Percentiles rank a stretch among this genome's conserved stretches.
These are phyloP conservation scores for Dyspetes luteomarginatus DNA, from an alignment of 2,888 invertebrate species.

Conservation along the genomic window DNA sequence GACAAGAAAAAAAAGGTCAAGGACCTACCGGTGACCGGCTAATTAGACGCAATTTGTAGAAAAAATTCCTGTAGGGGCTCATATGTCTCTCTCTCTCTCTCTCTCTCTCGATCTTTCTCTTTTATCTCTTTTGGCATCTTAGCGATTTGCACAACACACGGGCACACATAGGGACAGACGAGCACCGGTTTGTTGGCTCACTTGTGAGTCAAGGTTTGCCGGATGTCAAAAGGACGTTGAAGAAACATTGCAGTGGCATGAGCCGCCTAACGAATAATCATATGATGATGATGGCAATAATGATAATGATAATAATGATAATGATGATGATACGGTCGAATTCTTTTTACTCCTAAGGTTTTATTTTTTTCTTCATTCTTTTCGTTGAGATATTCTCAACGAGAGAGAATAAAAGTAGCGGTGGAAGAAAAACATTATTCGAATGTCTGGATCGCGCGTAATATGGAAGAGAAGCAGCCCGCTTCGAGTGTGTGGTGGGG, in stretches of 20 bases:
- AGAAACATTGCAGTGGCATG: background rate
- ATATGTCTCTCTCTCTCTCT: background rate
- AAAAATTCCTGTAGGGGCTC: background rate
- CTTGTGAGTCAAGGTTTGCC: slow-evolving; percentile 61
- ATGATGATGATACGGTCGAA: slow-evolving; percentile 21
- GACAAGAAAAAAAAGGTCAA: slow-evolving; percentile 46
- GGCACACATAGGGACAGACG: too few relatives aligned
- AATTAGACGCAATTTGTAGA: slow-evolving; percentile 45
- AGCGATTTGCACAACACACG: slow-evolving; percentile 49
- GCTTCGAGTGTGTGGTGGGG: slow-evolving; percentile 6
- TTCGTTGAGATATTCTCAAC: background rate
- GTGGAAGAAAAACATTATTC: background rate
- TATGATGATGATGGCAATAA: slow-evolving; percentile 20
- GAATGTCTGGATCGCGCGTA: slow-evolving; percentile 13
- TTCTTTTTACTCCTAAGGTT: too few relatives aligned
- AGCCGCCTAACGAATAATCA: background rate
- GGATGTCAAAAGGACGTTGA: slow-evolving; percentile 44
- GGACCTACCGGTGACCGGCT: slow-evolving; percentile 53
- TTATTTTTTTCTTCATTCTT: background rate
- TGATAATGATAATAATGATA: slow-evolving; percentile 23
- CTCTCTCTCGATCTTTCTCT: background rate
- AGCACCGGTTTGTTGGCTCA: background rate
- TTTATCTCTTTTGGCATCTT: slow-evolving; percentile 3
- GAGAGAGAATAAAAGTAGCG: background rate
- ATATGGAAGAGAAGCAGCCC: slow-evolving; percentile 23